Evolutionary conservation across 2,113 vertebrate genomes (phyloP), one percentile per base, ranked within the genome.

Genomic region (Amphilophus citrinellus): DNA sequence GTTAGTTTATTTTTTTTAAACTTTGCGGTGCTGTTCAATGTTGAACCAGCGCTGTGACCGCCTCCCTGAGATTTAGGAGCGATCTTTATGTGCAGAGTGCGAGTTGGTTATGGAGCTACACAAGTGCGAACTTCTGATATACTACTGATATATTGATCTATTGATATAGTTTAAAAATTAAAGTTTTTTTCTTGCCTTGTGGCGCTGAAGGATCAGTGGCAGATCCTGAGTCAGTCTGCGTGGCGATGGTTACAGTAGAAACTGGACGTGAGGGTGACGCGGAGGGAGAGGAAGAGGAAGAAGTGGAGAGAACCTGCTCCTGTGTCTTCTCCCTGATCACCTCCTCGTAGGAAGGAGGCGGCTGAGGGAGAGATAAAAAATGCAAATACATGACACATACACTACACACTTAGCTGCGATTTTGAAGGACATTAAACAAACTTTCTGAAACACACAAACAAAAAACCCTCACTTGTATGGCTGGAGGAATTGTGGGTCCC

Each of bases 281-380:
- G 3, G 82, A 76, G 2, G n/a, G 79, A 39, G 78, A 27, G 2
- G 86, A 27, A 17, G 87, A 80, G 3, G 88, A 39, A 7, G 87
- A 68, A 71, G 94, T 96, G 53, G 93, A 96, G 75, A 94, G 94
- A 44, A 95, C 95, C 95, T 97, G 97, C 85, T 98, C 98, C 93
- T 97, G 98, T 53, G 96, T 97, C 92, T 99, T 99, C 95, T 99
- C 98, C 93, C 97, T 97, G 95, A 99, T 99, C 92, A 99, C 98
- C 94, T 99, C 97, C 84, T 99, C 98, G 6, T 99, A 99, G 1
- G 98, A 99, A 0, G 98, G 98, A 2, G 98, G 98, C n/a, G 97
- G 97, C 98, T 99, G 80, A 77, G 17, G 59, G 11, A 14, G 17
- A 30, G 10, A 3, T 2, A 20, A 63, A 61, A 65, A 18, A 3